Evolutionary conservation across 1,140 invertebrate genomes (phyloP), one percentile per base, ranked within the genome.

Genomic region (Lucilia sericata): DNA sequence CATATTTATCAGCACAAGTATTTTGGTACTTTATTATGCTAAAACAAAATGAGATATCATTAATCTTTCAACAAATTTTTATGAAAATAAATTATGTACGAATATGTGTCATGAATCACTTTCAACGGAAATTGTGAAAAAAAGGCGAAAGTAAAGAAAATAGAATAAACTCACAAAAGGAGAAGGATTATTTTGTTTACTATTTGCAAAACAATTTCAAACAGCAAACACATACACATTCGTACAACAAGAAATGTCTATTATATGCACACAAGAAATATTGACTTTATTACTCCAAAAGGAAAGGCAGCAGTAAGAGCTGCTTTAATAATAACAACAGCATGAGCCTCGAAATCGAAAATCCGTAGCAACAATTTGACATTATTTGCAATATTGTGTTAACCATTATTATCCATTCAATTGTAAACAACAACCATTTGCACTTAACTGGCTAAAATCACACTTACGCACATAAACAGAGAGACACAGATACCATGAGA

Each of bases 361-460:
- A 42, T 42, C 42, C 42, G 7, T 42, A 55, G 51, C 51, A 55
- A 55, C 51, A 55, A 55, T n/a, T 55, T 55, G 51, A 55, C 51
- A 55, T 55, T 55, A 55, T 55, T 55, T 55, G 51, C 12, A 55
- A 55, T n/a, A 55, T 55, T 55, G 51, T 55, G 12, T 17, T 55
- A 55, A 55, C 51, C 51, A 55, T 55, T 55, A 55, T 55, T n/a
- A 55, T 13, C 51, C 51, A 55, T 55, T 55, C 51, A 55, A 55
- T 55, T 55, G 51, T 55, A 55, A 55, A 55, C 51, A 55, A 55
- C 51, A 55, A 55, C 51, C 51, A 55, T 55, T 55, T 55, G 51
- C 51, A 55, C 51, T 55, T 55, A 55, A 55, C 51, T 55, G 51
- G 51, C 51, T 55, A 55, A 55, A 55, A 14, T 55, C 51, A 55